Percentiles rank a stretch among this genome's conserved stretches.
These are phyloP conservation scores for Asobara japonica DNA, from an alignment of 1,140 invertebrate species.

Conservation along the genomic window DNA sequence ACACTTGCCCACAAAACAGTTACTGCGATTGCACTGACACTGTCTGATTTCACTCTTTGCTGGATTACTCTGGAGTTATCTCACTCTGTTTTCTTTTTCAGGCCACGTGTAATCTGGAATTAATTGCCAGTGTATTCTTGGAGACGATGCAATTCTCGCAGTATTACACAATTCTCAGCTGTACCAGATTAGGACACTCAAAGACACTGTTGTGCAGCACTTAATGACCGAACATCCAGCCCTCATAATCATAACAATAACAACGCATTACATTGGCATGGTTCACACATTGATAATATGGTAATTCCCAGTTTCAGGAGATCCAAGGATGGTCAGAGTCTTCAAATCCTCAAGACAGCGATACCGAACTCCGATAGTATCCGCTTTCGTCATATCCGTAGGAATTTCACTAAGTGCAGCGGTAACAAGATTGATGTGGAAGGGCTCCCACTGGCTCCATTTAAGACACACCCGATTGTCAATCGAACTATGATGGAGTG, in stretches of 20 bases:
- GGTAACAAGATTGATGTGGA: conserved; percentile 3
- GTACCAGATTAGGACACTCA: conserved; percentile 39
- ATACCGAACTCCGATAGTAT: not conserved
- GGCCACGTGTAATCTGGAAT: too few species aligned
- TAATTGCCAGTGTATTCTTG: too few species aligned
- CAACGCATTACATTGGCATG: not conserved
- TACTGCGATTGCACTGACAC: too few species aligned
- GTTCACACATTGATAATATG: not conserved
- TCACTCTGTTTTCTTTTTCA: too few species aligned
- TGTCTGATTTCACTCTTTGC: not conserved
- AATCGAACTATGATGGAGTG: conserved; percentile 27
- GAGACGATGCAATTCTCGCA: conserved; percentile 10
- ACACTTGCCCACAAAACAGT: too few species aligned
- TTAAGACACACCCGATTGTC: conserved; percentile 21
- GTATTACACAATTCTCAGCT: conserved; percentile 20
- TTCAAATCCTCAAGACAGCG: too few species aligned
- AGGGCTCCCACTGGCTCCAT: not conserved
- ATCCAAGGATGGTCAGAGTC: too few species aligned
- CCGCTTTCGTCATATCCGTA: not conserved
- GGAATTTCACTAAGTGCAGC: not conserved
- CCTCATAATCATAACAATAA: conserved; percentile 13
- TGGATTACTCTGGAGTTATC: too few species aligned
- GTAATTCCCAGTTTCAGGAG: too few species aligned
- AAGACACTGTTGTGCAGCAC: conserved; percentile 15
- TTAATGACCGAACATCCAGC: conserved; percentile 21